phyloP scores from a whole-genome alignment of 2,113 vertebrate genomes.

The Garra rufa region DNA sequence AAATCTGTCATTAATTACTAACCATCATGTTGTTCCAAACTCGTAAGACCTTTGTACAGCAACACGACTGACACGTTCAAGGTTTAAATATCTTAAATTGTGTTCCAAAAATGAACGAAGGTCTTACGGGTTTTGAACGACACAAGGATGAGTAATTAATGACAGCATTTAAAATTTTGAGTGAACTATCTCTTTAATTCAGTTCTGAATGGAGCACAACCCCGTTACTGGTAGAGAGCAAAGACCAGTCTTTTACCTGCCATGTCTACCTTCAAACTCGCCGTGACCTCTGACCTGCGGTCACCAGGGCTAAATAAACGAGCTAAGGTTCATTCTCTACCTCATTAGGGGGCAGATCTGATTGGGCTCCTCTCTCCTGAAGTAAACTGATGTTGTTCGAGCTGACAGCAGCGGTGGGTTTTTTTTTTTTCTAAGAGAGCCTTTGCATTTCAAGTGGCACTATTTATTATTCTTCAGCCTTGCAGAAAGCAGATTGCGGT shows the following conservation, averaged over 20 bases:
- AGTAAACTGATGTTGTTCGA: constrained; percentile 64
- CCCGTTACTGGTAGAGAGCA: background rate
- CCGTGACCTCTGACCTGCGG: constrained; percentile 61
- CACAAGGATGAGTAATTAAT: too few relatives aligned
- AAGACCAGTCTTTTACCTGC: background rate
- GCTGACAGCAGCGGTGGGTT: constrained; percentile 49
- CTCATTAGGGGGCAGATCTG: constrained; percentile 55
- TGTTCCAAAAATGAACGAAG: too few relatives aligned
- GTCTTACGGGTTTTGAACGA: too few relatives aligned
- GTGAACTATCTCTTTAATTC: background rate
- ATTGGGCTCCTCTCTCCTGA: constrained; percentile 51
- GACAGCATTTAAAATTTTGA: too few relatives aligned
- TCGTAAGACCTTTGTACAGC: too few relatives aligned
- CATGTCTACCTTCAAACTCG: constrained; percentile 50
- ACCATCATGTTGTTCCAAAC: too few relatives aligned
- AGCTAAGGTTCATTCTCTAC: constrained; percentile 33
- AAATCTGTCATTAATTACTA: too few relatives aligned
- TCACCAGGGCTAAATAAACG: constrained; percentile 30
- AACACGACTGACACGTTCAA: too few relatives aligned
- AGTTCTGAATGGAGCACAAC: background rate
- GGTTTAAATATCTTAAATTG: too few relatives aligned
- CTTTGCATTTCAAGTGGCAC: constrained; percentile 61
- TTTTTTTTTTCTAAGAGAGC: constrained; percentile 45
- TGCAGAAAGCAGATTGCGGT: constrained; percentile 35
- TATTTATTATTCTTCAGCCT: constrained; percentile 59